phyloP scores from a whole-genome alignment of 2,797 vertebrate species.

The Cossypha caffra region DNA sequence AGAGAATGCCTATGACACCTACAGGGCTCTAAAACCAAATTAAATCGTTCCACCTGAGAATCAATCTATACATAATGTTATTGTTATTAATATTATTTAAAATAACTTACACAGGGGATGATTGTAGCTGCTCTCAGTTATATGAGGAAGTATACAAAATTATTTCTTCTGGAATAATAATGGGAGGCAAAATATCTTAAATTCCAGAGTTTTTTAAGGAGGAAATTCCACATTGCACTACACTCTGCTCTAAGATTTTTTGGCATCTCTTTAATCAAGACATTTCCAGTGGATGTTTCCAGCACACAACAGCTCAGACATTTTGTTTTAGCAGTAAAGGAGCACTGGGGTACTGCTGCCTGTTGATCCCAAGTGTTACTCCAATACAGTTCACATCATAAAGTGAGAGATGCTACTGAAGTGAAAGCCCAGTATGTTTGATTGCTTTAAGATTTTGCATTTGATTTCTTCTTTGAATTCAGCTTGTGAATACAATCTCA shows the following conservation, averaged over 20 bases:
- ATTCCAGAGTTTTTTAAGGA: neutral
- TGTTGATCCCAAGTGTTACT: neutral
- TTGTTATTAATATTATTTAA: neutral
- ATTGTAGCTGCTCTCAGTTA: neutral
- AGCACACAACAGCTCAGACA: neutral
- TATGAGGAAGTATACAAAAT: neutral
- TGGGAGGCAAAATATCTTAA: neutral
- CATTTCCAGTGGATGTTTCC: neutral
- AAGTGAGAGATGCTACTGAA: neutral
- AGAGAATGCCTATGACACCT: neutral
- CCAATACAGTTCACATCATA: fast-evolving
- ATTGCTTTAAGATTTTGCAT: neutral
- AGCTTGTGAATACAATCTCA: neutral
- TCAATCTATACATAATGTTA: neutral
- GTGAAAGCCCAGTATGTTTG: neutral
- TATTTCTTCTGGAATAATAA: neutral
- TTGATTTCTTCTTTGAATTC: neutral
- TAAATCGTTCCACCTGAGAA: neutral
- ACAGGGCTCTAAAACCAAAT: neutral
- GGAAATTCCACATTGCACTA: neutral
- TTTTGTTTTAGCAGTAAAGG: neutral
- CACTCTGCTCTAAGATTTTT: neutral
- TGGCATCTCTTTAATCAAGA: neutral
- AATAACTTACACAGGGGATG: neutral
- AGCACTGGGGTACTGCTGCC: fast-evolving